A percentile compares a stretch with the other conserved stretches of the same genome.
Evolutionary conservation across 2,797 vertebrate species (phyloP).

Genomic region (Loriculus beryllinus): DNA sequence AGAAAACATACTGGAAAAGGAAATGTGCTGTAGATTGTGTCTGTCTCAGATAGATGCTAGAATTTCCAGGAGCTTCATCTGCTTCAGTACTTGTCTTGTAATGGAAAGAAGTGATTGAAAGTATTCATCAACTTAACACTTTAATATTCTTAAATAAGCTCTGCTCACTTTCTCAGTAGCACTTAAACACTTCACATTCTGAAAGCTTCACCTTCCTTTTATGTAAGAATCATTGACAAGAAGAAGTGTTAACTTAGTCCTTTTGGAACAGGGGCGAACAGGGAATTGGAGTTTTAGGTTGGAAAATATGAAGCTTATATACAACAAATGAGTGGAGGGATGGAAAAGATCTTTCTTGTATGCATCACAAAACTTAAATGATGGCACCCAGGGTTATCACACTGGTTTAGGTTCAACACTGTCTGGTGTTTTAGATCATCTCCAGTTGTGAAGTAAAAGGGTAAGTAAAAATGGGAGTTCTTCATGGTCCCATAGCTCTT

Average conservation of each 20-base stretch:
- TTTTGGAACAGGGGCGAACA: neutral
- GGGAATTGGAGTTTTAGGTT: neutral
- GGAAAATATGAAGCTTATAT: neutral
- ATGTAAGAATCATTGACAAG: neutral
- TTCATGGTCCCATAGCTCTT: accelerated
- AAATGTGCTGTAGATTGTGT: neutral
- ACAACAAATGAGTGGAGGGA: neutral
- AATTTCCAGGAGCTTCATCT: slow-evolving; percentile 5
- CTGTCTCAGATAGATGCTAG: neutral
- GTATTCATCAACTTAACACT: neutral
- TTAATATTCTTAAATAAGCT: neutral
- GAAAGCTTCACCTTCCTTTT: neutral
- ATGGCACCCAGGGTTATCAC: neutral
- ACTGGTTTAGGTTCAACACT: neutral
- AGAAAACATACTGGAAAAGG: neutral
- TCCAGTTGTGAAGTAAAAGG: neutral
- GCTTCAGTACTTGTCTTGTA: slow-evolving; percentile 16
- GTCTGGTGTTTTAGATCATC: neutral
- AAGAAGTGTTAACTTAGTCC: neutral
- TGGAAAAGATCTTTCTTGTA: neutral
- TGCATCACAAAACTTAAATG: neutral
- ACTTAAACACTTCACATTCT: neutral
- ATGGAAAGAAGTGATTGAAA: slow-evolving; percentile 8
- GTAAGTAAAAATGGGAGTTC: neutral
- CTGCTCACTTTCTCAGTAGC: neutral